Conservation (phyloP, 1,140 invertebrate species). For the Lasioglossum albipes region DNA sequence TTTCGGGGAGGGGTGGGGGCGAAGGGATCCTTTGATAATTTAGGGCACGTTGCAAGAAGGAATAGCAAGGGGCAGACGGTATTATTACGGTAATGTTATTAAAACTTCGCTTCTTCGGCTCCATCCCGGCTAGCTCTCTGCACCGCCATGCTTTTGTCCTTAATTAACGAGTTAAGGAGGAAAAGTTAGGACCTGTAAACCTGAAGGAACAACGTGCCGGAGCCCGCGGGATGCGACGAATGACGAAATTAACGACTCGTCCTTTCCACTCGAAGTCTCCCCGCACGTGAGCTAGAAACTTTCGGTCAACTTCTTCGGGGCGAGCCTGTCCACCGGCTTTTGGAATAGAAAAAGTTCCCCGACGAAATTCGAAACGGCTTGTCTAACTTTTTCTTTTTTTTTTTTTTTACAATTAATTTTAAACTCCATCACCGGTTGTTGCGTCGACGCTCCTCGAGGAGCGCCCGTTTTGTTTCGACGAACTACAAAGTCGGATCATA, state of each 20-base stretch:
- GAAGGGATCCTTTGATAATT: constrained; percentile 66
- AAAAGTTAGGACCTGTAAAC: constrained; percentile 69
- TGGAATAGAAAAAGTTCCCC: constrained; percentile 39
- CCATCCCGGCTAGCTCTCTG: constrained; percentile 26
- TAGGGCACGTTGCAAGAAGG: constrained; percentile 56
- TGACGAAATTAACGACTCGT: constrained; percentile 69
- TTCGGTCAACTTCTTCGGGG: constrained; percentile 53
- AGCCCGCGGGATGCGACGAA: constrained; percentile 64
- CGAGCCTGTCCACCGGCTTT: constrained; percentile 1
- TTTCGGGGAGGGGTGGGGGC: neutral
- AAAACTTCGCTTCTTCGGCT: constrained; percentile 67
- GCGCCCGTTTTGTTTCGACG: neutral
- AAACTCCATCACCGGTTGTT: neutral
- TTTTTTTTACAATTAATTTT: too few relatives aligned
- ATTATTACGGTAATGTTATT: constrained; percentile 72
- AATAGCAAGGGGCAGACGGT: constrained; percentile 55
- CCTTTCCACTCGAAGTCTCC: constrained; percentile 50
- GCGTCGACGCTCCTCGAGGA: neutral
- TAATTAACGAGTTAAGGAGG: constrained; percentile 71
- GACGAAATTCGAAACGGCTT: constrained; percentile 35
- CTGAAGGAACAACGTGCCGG: constrained; percentile 61
- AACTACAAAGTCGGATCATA: neutral
- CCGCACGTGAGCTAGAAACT: constrained; percentile 56
- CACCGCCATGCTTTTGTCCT: constrained; percentile 60
- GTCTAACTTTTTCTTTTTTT: neutral